phyloP scores from a whole-genome alignment of 2,797 vertebrate species.

The Peromyscus attwateri region DNA sequence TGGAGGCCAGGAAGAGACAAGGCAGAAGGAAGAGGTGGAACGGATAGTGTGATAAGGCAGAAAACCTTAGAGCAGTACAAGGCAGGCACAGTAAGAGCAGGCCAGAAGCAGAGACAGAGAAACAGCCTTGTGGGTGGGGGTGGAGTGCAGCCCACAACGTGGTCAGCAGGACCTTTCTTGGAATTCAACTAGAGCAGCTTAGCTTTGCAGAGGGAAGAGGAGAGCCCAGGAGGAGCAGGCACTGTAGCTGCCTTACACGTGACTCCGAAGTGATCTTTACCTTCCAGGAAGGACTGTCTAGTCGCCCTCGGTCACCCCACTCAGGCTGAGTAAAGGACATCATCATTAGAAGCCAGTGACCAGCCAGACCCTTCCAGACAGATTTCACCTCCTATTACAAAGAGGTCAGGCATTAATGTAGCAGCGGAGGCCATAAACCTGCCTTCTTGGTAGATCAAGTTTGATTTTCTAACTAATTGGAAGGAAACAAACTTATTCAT shows the following conservation, averaged over 20 bases:
- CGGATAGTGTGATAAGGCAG: accelerated
- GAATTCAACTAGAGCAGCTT: background rate
- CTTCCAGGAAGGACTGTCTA: background rate
- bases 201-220: background rate
- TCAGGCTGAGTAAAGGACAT: background rate
- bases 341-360: conserved; percentile 46
- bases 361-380: background rate
- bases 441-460: conserved; percentile 69
- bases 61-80: background rate
- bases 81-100: background rate
- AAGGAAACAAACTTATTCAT: conserved; percentile 73
- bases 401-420: conserved; percentile 23
- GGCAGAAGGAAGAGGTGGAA: background rate
- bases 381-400: conserved; percentile 57
- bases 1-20: background rate
- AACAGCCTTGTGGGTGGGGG: background rate
- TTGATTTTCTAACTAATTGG: conserved; percentile 77
- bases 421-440: conserved; percentile 63
- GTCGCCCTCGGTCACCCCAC: background rate
- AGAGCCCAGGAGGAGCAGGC: background rate
- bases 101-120: background rate
- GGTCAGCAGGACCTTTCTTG: background rate
- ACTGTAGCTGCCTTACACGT: background rate
- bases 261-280: conserved; percentile 3
- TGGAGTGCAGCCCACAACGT: accelerated